Evolutionary conservation across 2,888 invertebrate species (phyloP).

Genomic region (Ophion obscuratus): DNA sequence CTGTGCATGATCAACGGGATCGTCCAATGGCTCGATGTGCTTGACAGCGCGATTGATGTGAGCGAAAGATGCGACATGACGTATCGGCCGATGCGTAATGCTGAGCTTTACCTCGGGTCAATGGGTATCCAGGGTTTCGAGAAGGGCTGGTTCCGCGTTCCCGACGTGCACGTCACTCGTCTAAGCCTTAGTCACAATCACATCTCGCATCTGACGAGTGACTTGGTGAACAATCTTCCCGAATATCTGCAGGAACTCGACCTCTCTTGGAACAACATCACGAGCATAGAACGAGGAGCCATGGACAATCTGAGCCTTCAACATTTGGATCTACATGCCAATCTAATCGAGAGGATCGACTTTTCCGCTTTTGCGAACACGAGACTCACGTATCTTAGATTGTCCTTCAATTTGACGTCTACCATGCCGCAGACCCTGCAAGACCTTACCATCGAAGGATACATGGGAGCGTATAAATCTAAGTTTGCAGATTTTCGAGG

Average conservation of each 20-base stretch:
- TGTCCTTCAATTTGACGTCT: not conserved
- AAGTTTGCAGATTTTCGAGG: not conserved
- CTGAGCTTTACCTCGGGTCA: not conserved
- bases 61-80: not conserved
- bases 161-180: not conserved
- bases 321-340: not conserved
- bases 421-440: not conserved
- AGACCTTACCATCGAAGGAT: not conserved
- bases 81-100: not conserved
- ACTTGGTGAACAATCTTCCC: constrained; percentile 74
- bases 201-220: constrained; percentile 72
- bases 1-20: not conserved
- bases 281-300: not conserved
- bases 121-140: not conserved
- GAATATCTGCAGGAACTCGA: constrained; percentile 68
- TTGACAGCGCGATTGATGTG: not conserved
- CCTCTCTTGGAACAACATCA: constrained; percentile 70
- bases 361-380: not conserved
- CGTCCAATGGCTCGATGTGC: not conserved
- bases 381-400: not conserved
- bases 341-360: not conserved
- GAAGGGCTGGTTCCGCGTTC: not conserved
- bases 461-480: no score
- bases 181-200: constrained; percentile 68
- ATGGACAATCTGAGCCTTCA: not conserved